Evolutionary conservation across 2,888 invertebrate species (phyloP).

Genomic region (Crematogaster levior): DNA sequence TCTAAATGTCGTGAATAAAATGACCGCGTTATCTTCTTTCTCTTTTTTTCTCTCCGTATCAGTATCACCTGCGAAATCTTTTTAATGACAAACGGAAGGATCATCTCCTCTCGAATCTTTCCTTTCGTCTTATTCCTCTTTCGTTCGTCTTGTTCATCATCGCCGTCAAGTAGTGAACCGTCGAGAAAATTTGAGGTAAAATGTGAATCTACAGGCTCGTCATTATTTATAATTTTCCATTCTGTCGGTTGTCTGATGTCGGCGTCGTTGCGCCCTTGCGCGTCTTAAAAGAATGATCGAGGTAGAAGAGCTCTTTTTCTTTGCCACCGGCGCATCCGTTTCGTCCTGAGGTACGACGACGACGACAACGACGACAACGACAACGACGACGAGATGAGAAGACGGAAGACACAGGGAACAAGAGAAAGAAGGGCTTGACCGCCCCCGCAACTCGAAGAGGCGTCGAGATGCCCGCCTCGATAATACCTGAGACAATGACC

Average conservation of each 20-base stretch:
- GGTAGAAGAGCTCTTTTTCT: constrained; percentile 61
- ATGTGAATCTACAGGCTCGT: constrained; percentile 74
- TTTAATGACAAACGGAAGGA: constrained; percentile 33
- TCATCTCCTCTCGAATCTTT: constrained; percentile 13
- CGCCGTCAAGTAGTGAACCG: constrained; percentile 32
- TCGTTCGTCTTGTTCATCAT: constrained; percentile 10
- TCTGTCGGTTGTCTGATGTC: constrained; percentile 69
- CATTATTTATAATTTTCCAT: constrained; percentile 85
- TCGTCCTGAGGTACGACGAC: constrained; percentile 62
- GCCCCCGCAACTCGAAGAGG: constrained; percentile 80
- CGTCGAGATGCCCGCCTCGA: constrained; percentile 81
- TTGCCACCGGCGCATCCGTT: constrained; percentile 56
- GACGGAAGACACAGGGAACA: constrained; percentile 28
- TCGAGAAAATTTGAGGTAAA: constrained; percentile 18
- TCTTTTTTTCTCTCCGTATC: not conserved
- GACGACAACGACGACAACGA: constrained; percentile 34
- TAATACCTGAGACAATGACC: constrained; percentile 82
- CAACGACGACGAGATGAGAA: constrained; percentile 51
- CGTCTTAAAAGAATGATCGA: constrained; percentile 79
- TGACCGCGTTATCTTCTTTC: not conserved
- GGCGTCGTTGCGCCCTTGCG: constrained; percentile 68
- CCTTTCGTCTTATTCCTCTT: not conserved
- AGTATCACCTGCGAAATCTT: constrained; percentile 32
- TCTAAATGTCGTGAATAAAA: not conserved
- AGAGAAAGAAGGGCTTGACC: constrained; percentile 69